phyloP scores from a whole-genome alignment of 1,140 invertebrate genomes.

The Hyles vespertilio region DNA sequence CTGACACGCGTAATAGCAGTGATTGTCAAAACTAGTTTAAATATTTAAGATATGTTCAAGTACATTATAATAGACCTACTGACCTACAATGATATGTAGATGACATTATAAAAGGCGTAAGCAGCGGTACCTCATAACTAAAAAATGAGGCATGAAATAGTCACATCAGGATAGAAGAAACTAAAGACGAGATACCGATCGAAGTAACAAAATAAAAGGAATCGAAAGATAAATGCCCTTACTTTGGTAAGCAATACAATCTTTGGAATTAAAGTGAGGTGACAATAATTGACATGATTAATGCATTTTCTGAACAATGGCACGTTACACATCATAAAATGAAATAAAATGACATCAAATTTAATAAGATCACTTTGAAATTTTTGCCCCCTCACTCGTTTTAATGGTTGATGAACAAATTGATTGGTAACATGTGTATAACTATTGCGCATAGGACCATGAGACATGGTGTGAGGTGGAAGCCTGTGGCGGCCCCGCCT shows the following conservation, averaged over 20 bases:
- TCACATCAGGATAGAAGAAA: too few species aligned
- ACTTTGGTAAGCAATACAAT: slow-evolving; percentile 21
- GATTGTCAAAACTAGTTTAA: too few species aligned
- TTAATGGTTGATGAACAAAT: not conserved
- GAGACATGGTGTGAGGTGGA: slow-evolving; percentile 24
- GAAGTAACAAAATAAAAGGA: too few species aligned
- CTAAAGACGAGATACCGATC: too few species aligned
- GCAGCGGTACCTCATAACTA: too few species aligned
- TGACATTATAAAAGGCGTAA: too few species aligned
- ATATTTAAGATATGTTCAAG: too few species aligned
- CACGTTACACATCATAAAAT: slow-evolving; percentile 7
- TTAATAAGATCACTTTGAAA: not conserved
- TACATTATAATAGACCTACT: too few species aligned
- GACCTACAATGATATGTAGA: too few species aligned
- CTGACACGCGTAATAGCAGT: too few species aligned
- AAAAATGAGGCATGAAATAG: too few species aligned
- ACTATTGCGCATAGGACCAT: slow-evolving; percentile 17
- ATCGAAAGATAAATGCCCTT: slow-evolving; percentile 11
- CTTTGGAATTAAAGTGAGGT: slow-evolving; percentile 26
- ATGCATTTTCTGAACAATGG: slow-evolving; percentile 6
- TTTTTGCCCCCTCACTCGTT: not conserved
- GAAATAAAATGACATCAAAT: not conserved
- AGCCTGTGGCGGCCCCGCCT: slow-evolving; percentile 25
- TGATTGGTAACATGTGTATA: slow-evolving; percentile 5
- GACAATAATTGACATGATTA: slow-evolving; percentile 2